Conservation (phyloP, 2,888 invertebrate genomes). For the Drosophila neotestacea region DNA sequence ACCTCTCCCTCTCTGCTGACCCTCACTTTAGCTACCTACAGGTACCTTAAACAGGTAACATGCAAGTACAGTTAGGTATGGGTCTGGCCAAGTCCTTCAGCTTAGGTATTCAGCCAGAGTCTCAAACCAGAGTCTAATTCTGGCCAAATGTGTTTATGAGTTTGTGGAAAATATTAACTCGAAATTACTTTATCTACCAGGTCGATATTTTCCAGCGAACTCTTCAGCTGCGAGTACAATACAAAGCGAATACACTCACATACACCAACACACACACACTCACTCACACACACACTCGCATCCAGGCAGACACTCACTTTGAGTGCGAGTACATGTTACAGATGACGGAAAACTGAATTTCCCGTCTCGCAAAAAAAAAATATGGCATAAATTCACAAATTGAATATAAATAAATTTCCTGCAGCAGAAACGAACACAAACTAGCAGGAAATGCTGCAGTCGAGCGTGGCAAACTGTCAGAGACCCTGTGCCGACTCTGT, state of each 20-base stretch:
- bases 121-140: background rate
- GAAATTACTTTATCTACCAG: conserved; percentile 38
- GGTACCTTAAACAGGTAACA: background rate
- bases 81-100: conserved; percentile 51
- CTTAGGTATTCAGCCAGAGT: conserved; percentile 61
- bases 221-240: conserved; percentile 5
- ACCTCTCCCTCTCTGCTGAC: conserved; percentile 6
- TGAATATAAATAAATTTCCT: conserved; percentile 82
- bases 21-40: too few relatives aligned
- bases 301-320: conserved; percentile 21
- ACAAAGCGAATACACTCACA: conserved; percentile 28
- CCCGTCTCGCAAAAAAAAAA: conserved; percentile 37
- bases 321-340: conserved; percentile 13
- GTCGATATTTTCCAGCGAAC: conserved; percentile 41
- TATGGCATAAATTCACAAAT: conserved; percentile 71
- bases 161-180: conserved; percentile 67
- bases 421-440: conserved; percentile 42
- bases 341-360: conserved; percentile 54
- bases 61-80: conserved; percentile 26
- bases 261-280: background rate
- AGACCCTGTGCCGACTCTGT: background rate
- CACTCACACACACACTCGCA: background rate
- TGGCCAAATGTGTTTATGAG: conserved; percentile 65
- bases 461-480: background rate
- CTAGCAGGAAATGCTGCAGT: background rate